Evolutionary conservation across 2,797 vertebrate genomes (phyloP), one percentile per base, ranked within the genome.

Genomic region (Leptatherina wallacei): DNA sequence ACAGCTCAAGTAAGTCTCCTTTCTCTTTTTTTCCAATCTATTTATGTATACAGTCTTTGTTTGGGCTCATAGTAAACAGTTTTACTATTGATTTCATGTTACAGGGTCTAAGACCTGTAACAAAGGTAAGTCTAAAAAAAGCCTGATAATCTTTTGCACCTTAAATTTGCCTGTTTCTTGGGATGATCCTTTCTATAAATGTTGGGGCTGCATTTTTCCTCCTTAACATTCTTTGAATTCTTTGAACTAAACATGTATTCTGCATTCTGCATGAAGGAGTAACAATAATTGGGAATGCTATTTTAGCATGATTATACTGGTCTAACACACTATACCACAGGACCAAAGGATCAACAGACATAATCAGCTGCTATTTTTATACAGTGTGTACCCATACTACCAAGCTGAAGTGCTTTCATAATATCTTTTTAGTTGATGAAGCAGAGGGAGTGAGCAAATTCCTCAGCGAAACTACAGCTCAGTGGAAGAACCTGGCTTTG

Each of bases 401-500:
- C 49, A 10, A 59, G 65, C 40, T 56, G 6, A 78, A 11, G 22
- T 58, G 3, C 20, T 65, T 61, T 1, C 4, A 9, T 60, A 6
- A 51, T 77, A 75, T 10, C 12, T 66, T 89, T 90, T 69, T 85
- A 99, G 98, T 95, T 73, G 98, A 99, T 59, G 98, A 99, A 89
- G 94, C 94, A 4, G 98, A 99, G 78, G 96, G 92, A 2, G 96
- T 99, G 71, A 96, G 93, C 88, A 98, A 96, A 79, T 99, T 99
- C 88, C 96, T 99, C 91, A 93, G 65, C 30, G 98, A 99, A 6
- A 95, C 96, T 20, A 95, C 96, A 0, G 93, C 94, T 52, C 98
- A 99, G 86, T 99, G 98, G 98, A 95, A 94, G 85, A 97, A 99
- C 82, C 93, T 99, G 73, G 96, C 97, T 0, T 94, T 99, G 85